A percentile compares a stretch with the other conserved stretches of the same genome.
These are phyloP conservation scores for Acanthosepion lycidas DNA, from an alignment of 2,888 invertebrate genomes.

Conservation along the genomic window DNA sequence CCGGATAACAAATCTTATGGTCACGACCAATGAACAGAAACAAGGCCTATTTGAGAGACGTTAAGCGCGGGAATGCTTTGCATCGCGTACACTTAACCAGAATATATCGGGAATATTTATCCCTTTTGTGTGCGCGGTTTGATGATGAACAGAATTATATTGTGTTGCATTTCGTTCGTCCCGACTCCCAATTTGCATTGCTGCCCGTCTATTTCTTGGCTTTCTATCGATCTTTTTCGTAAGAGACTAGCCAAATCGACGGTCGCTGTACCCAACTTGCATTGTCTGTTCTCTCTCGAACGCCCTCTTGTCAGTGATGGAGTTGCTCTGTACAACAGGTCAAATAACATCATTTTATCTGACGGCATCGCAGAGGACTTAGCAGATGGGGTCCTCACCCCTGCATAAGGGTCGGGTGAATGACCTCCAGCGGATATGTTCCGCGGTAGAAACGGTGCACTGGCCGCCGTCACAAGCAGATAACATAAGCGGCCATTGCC, in stretches of 20 bases:
- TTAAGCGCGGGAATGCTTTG: not conserved
- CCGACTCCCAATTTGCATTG: not conserved
- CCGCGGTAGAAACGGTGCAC: not conserved
- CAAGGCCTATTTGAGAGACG: not conserved
- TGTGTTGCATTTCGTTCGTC: not conserved
- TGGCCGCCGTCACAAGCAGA: not conserved
- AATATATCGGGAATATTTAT: not conserved
- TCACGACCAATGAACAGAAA: too few relatives aligned
- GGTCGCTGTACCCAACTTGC: not conserved
- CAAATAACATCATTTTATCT: slow-evolving; percentile 33
- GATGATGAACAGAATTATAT: not conserved
- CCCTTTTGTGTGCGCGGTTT: not conserved
- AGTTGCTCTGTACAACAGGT: not conserved
- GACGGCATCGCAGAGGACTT: slow-evolving; percentile 5
- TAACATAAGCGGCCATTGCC: not conserved
- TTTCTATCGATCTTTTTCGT: not conserved
- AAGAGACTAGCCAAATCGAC: not conserved
- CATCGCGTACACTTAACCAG: not conserved
- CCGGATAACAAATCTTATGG: too few relatives aligned
- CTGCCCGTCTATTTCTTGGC: not conserved
- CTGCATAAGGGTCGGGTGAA: not conserved
- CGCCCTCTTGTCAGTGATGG: slow-evolving; percentile 10
- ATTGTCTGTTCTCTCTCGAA: not conserved
- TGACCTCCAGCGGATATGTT: not conserved
- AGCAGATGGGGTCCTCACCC: slow-evolving; percentile 22